Base-by-base conservation (phyloP, 1,140 invertebrate species). In the Ruditapes philippinarum region DNA sequence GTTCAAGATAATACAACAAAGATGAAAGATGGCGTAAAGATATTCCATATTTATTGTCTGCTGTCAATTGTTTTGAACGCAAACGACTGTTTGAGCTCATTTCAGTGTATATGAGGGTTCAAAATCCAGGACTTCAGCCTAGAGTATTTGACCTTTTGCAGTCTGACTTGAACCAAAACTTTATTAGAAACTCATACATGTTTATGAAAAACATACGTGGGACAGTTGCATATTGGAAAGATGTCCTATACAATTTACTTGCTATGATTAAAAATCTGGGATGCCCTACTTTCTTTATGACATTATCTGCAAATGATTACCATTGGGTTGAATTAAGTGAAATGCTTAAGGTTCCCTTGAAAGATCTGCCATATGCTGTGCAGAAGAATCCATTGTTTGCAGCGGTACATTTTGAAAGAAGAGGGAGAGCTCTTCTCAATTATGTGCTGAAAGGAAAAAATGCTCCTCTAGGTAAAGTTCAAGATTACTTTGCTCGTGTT, bases 181-280 rank as follows among this genome's bases (percentile, higher is more conserved):
- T 84, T 12, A 60, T 22, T 28, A 25, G 36, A 76, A 84, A 83
- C 49, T 84, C 70, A n/a, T 89, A 84, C 33, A 89, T 89, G 79
- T 78, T 90, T 54, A 83, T 88, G 79, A 88, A 88, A 70, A 81
- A 73, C 22, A 88, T 88, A 45, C 36, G 78, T 62, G 84, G 89
- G 28, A 88, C 89, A 38, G 89, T 79, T 45, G 60, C 89, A 31
- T 90, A 88, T 38, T 90, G 36, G 28, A 40, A 25, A 12, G 70
- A 84, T 86, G 68, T 28, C 7, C 28, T 81, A 49, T 68, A 73
- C 5, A 49, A 90, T 60, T 76, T 90, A 42, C 54, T 82, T 5
- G 45, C 89, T 60, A 82, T 90, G 78, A n/a, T 88, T 19, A 42
- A 49, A 51, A 51, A n/a, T 65, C 28, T 90, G 17, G 89, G 84